These are phyloP conservation scores for Terrapene triunguis DNA, from an alignment of 2,113 vertebrate genomes.

Conservation along the genomic window DNA sequence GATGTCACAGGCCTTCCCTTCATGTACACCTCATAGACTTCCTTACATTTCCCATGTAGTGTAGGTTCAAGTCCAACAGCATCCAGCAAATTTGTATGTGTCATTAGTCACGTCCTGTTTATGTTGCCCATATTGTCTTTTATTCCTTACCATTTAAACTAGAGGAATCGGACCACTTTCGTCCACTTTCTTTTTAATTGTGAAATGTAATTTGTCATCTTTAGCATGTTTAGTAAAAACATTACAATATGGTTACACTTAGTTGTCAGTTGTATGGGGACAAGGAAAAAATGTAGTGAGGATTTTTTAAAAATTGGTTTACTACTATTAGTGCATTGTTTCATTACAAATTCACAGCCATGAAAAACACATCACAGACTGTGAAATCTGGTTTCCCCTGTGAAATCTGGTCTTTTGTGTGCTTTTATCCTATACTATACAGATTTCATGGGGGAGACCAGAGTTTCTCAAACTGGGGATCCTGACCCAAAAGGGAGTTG, in stretches of 20 bases:
- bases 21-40: neutral
- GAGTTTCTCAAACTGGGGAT: no score
- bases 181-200: neutral
- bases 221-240: neutral
- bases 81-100: neutral
- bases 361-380: no score
- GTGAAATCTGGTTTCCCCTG: no score
- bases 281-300: neutral
- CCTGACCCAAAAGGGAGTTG: no score
- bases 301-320: neutral
- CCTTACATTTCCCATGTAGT: neutral
- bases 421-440: no score
- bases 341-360: neutral
- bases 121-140: neutral
- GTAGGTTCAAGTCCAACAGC: neutral
- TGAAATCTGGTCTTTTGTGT: no score
- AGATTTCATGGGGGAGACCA: no score
- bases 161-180: neutral
- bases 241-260: neutral
- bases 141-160: neutral
- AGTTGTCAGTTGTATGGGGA: neutral
- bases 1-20: neutral
- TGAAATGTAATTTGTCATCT: neutral
- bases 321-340: neutral
- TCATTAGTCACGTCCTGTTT: neutral